Base-by-base conservation (phyloP, 2,888 invertebrate species). In the Vanessa cardui region DNA sequence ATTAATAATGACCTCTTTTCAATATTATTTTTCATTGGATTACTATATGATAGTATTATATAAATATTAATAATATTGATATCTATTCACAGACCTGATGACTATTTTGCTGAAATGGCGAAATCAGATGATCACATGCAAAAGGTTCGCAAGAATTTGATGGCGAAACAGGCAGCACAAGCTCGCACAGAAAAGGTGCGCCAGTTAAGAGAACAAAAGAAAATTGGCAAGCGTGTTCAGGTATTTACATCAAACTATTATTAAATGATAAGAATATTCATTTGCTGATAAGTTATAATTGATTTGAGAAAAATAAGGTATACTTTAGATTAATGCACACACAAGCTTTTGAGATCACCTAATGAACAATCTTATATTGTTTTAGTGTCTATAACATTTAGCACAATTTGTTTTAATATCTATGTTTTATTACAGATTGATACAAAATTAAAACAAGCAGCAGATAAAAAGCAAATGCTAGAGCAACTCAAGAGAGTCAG, bases 101-200 rank as follows among this genome's bases (percentile, higher is more conserved):
- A 99, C 87, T 99, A 98, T 86, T 99, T 99, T 89, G 99, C 99
- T 0, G 98, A 99, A 93, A 99, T 99, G 99, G 98, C 98, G 0
- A 99, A 99, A 87, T 94, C 97, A 16, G 99, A 99, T 89, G 95
- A 95, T 45, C 99, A 99, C 80, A 99, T 99, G 99, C 98, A 98
- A 80, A 99, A 98, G 89, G 96, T 98, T 0, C 94, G 98, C 59
- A 94, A 96, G 80, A 96, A 96, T 80, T 86, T 99, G 39, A 94
- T 97, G 91, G 95, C 96, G 31, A 97, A 97, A 82, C 97, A 99
- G 81, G 94, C 95, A 16, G 95, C 96, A 16, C 96, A 97, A 75
- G 97, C 98, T 64, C 94, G 97, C 74, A 96, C 97, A 0, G 99
- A 99, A 83, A 97, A 98, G 82, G 96, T 98, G 0, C 95, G 97